phyloP scores from a whole-genome alignment of 92 coral and sea anemone species.

The Epizoanthus rinbou region DNA sequence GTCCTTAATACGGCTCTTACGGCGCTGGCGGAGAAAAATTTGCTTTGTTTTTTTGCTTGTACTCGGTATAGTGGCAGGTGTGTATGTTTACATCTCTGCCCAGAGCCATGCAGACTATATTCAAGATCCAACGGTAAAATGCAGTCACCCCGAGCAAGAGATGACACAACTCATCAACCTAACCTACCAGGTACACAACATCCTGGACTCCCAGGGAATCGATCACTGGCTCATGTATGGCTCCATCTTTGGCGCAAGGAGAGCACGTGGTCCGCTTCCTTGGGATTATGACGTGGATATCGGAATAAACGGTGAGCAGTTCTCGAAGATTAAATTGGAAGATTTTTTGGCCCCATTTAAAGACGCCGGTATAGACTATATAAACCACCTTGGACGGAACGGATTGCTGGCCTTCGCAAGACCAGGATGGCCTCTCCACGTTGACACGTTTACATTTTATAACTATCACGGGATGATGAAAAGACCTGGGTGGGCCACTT shows the following conservation, averaged over 20 bases:
- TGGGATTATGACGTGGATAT: slow-evolving; percentile 83
- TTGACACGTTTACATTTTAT: slow-evolving; percentile 71
- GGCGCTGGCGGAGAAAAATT: background rate
- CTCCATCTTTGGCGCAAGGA: slow-evolving; percentile 71
- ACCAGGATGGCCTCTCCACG: slow-evolving; percentile 49
- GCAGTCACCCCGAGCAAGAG: slow-evolving; percentile 46
- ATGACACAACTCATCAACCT: slow-evolving; percentile 53
- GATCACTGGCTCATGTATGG: slow-evolving; percentile 84
- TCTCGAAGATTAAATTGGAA: slow-evolving; percentile 35
- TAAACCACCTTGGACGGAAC: slow-evolving; percentile 49
- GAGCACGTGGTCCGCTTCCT: slow-evolving; percentile 62
- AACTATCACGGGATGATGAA: slow-evolving; percentile 64
- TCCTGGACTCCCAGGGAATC: slow-evolving; percentile 48
- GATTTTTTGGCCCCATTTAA: slow-evolving; percentile 50
- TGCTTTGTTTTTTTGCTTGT: background rate
- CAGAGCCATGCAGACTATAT: slow-evolving; percentile 50
- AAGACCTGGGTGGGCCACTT: slow-evolving; percentile 74
- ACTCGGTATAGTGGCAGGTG: background rate
- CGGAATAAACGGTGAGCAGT: slow-evolving; percentile 63
- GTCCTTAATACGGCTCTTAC: no score
- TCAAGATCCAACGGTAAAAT: slow-evolving; percentile 31
- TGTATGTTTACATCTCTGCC: slow-evolving; percentile 32
- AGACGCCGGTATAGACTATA: slow-evolving; percentile 45
- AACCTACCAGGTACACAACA: slow-evolving; percentile 55
- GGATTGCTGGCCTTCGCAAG: slow-evolving; percentile 52